Evolutionary conservation across 2,888 invertebrate species (phyloP).

Genomic region (Plemyria rubiginata): DNA sequence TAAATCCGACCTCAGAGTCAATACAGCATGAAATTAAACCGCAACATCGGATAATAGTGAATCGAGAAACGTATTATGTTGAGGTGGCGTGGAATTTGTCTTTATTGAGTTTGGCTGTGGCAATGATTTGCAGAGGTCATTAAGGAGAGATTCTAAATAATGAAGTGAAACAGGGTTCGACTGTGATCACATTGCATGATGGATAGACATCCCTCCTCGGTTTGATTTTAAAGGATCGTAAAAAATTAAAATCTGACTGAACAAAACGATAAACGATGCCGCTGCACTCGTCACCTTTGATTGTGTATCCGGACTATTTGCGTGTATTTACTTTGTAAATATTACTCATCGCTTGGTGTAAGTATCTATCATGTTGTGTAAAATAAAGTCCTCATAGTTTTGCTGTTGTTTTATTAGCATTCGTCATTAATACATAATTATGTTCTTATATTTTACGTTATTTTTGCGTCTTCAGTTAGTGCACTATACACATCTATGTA

Average conservation of each 20-base stretch:
- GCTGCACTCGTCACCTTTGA: no score
- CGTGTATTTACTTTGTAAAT: not conserved
- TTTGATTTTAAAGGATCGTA: no score
- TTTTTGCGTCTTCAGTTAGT: constrained; percentile 35
- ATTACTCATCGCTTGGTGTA: not conserved
- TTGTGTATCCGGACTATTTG: no score
- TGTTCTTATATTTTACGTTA: constrained; percentile 30
- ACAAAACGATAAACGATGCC: no score
- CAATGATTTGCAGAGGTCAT: not conserved
- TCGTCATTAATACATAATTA: constrained; percentile 52
- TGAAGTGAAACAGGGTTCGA: not conserved
- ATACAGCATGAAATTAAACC: constrained; percentile 56
- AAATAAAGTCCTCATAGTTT: constrained; percentile 3
- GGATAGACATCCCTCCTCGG: no score
- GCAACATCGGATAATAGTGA: constrained; percentile 45
- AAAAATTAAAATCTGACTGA: no score
- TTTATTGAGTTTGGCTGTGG: constrained; percentile 17
- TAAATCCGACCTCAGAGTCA: constrained; percentile 43
- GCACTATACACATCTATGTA: constrained; percentile 61
- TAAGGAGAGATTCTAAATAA: not conserved
- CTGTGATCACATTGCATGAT: not conserved
- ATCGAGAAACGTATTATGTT: constrained; percentile 34
- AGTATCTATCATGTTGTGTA: not conserved
- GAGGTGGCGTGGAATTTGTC: constrained; percentile 23
- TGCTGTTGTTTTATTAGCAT: constrained; percentile 48